phyloP scores from a whole-genome alignment of 2,888 invertebrate genomes.

The Nysson spinosus region DNA sequence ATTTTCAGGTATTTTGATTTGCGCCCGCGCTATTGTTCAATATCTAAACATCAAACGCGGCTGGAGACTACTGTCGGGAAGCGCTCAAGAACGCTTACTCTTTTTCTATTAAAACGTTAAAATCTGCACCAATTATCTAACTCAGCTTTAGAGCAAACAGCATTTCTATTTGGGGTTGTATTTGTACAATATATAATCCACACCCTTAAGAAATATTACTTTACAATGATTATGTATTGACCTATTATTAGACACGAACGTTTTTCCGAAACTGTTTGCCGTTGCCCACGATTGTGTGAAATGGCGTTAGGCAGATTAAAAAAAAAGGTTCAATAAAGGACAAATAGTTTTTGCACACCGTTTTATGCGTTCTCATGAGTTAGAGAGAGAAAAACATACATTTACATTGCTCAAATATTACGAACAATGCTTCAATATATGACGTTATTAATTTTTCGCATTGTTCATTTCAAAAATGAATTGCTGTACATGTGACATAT shows the following conservation, averaged over 20 bases:
- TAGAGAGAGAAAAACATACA: slow-evolving; percentile 38
- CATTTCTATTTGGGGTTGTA: slow-evolving; percentile 71
- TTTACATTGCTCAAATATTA: slow-evolving; percentile 66
- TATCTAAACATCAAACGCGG: slow-evolving; percentile 93
- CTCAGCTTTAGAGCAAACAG: slow-evolving; percentile 67
- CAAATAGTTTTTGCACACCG: slow-evolving; percentile 42
- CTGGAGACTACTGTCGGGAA: slow-evolving; percentile 91
- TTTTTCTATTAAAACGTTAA: slow-evolving; percentile 86
- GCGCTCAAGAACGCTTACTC: slow-evolving; percentile 90
- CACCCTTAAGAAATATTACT: slow-evolving; percentile 50
- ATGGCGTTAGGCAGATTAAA: slow-evolving; percentile 19
- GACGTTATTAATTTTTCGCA: slow-evolving; percentile 38
- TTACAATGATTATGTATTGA: slow-evolving; percentile 53
- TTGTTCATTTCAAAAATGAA: slow-evolving; percentile 40
- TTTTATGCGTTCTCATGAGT: slow-evolving; percentile 42
- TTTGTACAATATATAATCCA: slow-evolving; percentile 63
- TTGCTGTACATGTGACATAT: slow-evolving; percentile 22
- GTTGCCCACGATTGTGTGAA: slow-evolving; percentile 40
- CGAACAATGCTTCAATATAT: slow-evolving; percentile 42
- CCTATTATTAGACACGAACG: slow-evolving; percentile 36
- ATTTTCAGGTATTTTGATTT: slow-evolving; percentile 87
- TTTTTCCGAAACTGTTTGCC: slow-evolving; percentile 41
- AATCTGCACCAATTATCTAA: slow-evolving; percentile 52
- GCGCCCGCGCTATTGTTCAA: slow-evolving; percentile 91
- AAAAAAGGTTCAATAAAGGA: slow-evolving; percentile 11